Evolutionary conservation across 2,888 invertebrate species (phyloP), one percentile per base, ranked within the genome.

Genomic region (Dolomedes plantarius): DNA sequence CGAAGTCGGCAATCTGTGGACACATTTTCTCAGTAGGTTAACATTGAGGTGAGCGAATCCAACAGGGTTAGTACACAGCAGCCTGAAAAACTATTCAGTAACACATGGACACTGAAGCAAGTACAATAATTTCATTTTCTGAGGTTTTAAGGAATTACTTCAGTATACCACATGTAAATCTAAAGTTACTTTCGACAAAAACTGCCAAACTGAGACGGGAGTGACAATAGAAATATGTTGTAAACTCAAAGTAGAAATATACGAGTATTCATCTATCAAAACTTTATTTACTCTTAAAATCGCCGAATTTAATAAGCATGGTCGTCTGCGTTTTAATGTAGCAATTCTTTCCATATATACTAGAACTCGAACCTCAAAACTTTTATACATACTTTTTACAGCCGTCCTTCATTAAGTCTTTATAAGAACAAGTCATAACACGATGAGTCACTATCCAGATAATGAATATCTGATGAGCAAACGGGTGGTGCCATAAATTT

Each of bases 231-330:
- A 56, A 56, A 56, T 16, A 2, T 56, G 56, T 56, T 56, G 56
- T 56, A 23, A 56, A 56, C 56, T 56, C 23, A 56, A 16, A 46
- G 46, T 46, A n/a, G n/a, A 13, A 41, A 56, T 56, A 56, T n/a
- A n/a, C n/a, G n/a, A n/a, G n/a, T 56, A 56, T 56, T 56, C 23
- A 56, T 56, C 56, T 56, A 56, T 56, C 56, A 56, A 56, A 56
- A 56, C 56, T 56, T 56, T 56, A 56, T 56, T 56, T 23, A 23
- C 56, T 56, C 56, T 56, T 56, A 56, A 56, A 56, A 56, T 23
- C 56, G 56, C 56, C 19, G 56, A 56, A 56, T 7, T 56, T 56
- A 56, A 56, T 56, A 23, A 23, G 56, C 56, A 56, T 56, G 56
- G 56, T 56, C 56, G 56, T n/a, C 56, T 5, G n/a, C 56, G n/a